phyloP scores from a whole-genome alignment of 2,797 vertebrate species.

The Dendrocincla tyrannina region DNA sequence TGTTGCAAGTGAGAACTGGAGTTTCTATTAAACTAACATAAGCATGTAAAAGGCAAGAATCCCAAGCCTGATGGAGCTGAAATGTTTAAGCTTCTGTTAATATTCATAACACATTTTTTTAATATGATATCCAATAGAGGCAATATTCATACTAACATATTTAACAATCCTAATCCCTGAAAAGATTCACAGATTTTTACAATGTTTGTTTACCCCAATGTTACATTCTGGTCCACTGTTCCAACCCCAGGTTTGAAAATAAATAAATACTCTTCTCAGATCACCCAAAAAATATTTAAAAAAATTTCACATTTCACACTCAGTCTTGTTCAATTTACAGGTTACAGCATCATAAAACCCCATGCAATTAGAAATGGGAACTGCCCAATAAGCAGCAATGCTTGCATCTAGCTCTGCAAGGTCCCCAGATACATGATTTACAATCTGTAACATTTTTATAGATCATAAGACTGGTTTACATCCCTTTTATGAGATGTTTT shows the following conservation, averaged over 20 bases:
- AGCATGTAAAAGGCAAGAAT: not conserved
- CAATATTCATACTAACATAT: not conserved
- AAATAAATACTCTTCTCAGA: not conserved
- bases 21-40: not conserved
- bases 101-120: not conserved
- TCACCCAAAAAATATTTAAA: not conserved
- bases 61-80: not conserved
- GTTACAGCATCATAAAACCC: not conserved
- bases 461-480: not conserved
- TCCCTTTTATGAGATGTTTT: not conserved
- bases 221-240: not conserved
- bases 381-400: not conserved
- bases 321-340: not conserved
- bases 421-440: not conserved
- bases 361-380: not conserved
- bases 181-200: not conserved
- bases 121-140: not conserved
- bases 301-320: fast-evolving
- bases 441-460: constrained; percentile 12
- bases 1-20: not conserved
- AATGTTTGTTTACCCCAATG: not conserved
- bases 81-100: not conserved
- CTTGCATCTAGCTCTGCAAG: not conserved
- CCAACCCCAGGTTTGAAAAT: not conserved
- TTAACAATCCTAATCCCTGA: not conserved